These are phyloP conservation scores for Drosophila greeni DNA, from an alignment of 2,888 invertebrate genomes.

Conservation along the genomic window DNA sequence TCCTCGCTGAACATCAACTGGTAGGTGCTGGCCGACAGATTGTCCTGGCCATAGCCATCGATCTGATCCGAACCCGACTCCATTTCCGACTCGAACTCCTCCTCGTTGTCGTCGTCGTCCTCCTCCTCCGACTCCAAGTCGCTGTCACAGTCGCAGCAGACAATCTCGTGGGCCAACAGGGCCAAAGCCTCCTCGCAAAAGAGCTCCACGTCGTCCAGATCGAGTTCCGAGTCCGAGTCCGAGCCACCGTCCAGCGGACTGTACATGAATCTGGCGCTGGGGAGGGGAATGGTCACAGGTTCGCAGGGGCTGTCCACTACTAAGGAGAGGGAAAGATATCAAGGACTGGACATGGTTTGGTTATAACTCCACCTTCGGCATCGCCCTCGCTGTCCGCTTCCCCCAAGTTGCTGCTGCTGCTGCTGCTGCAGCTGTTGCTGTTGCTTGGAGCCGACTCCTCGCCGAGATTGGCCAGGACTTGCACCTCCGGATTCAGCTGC, in stretches of 20 bases:
- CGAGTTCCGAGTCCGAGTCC: slow-evolving; percentile 43
- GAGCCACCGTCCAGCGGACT: slow-evolving; percentile 37
- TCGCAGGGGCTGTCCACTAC: not conserved
- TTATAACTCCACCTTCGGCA: not conserved
- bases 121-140: slow-evolving; percentile 36
- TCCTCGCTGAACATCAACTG: slow-evolving; percentile 30
- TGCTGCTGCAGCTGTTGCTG: slow-evolving; percentile 8
- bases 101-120: not conserved
- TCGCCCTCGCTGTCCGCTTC: slow-evolving; percentile 25
- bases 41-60: not conserved
- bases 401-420: slow-evolving; percentile 10
- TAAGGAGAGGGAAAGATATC: too few relatives aligned
- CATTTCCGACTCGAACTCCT: not conserved
- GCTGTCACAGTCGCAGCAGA: slow-evolving; percentile 53
- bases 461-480: too few relatives aligned
- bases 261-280: slow-evolving; percentile 28
- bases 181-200: slow-evolving; percentile 52
- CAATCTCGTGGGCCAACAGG: slow-evolving; percentile 55
- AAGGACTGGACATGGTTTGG: not conserved
- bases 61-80: slow-evolving; percentile 3
- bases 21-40: slow-evolving; percentile 14
- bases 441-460: too few relatives aligned
- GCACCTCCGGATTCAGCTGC: not conserved
- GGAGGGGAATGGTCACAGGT: too few relatives aligned
- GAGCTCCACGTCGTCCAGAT: slow-evolving; percentile 9